Percentiles rank a stretch among this genome's conserved stretches.
Conservation (phyloP, 2,797 vertebrate genomes). For the Melanotaenia nigrans region DNA sequence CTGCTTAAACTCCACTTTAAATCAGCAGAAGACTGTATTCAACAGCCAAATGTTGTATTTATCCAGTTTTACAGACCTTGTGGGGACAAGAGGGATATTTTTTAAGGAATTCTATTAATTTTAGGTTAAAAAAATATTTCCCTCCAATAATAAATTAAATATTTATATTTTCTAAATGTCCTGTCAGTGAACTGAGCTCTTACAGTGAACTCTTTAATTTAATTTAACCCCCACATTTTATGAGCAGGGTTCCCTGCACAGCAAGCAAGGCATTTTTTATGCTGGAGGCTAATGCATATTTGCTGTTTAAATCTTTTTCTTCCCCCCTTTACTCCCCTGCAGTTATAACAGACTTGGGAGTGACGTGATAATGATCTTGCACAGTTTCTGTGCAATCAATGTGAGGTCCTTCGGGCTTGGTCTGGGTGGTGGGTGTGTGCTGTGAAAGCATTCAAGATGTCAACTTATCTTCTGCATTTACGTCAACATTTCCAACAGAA, state of each 20-base stretch:
- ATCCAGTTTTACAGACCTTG: background rate
- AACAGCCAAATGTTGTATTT: background rate
- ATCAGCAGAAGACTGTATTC: background rate
- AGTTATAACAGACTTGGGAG: slow-evolving; percentile 39
- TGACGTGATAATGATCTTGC: slow-evolving; percentile 68
- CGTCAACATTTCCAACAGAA: slow-evolving; percentile 35
- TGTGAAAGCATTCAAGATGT: slow-evolving; percentile 61
- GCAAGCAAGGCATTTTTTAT: background rate
- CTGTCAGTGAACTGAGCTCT: background rate
- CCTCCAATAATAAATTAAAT: background rate
- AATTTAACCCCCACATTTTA: background rate
- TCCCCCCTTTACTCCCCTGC: background rate
- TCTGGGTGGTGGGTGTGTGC: slow-evolving; percentile 43
- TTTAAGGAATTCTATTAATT: background rate
- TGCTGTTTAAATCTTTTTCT: background rate
- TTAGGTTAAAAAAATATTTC: background rate
- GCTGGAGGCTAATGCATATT: slow-evolving; percentile 17
- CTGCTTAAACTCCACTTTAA: background rate
- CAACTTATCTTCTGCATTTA: slow-evolving; percentile 31
- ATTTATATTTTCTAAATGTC: background rate
- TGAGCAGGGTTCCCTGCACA: background rate
- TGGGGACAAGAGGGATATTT: background rate
- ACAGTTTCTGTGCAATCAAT: slow-evolving; percentile 41
- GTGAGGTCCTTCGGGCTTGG: slow-evolving; percentile 45
- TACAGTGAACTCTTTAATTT: too few relatives aligned